Evolutionary conservation across 1,140 invertebrate species (phyloP), one percentile per base, ranked within the genome.

Genomic region (Zaprionus lachaisei): DNA sequence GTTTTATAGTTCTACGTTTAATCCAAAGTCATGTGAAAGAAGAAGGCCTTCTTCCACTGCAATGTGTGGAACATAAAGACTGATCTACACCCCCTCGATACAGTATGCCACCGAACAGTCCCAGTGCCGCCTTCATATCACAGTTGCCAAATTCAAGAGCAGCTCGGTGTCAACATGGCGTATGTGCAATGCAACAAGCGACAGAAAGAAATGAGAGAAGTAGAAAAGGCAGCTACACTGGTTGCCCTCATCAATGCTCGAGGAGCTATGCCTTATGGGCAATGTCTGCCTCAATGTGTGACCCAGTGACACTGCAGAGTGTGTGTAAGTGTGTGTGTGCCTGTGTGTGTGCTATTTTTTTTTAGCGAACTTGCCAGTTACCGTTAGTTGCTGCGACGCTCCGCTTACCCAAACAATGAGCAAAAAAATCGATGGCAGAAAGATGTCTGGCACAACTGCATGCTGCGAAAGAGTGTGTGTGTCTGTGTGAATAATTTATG

Each of bases 401-500:
- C 6, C 12, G 47, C 20, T 22, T 22, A 51, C 11, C 17, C 47
- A 20, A 51, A 24, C 47, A 51, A 51, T 22, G 47, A 5, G 47
- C 47, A 51, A 24, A 14, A 11, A 51, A 51, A 51, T 51, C 47
- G 47, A 51, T 12, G 47, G 20, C 47, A 51, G 47, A 51, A 51
- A 51, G 20, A 51, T 51, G 47, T 51, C 20, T 51, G 47, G 20
- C 47, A 41, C 38, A 51, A 51, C 47, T 51, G 47, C 47, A 51
- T 51, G 47, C 47, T 51, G 47, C 41, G 41, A 44, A 17, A 47
- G n/a, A 47, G 41, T 51, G 20, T 24, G 47, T 22, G 17, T 49
- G 20, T 20, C 17, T 12, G n/a, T 49, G 47, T 49, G 38, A 41
- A 47, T 47, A 47, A 47, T 47, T 47, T 47, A 51, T 51, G 20